Evolutionary conservation across 2,888 invertebrate species (phyloP).

Genomic region (Heliconius sara): DNA sequence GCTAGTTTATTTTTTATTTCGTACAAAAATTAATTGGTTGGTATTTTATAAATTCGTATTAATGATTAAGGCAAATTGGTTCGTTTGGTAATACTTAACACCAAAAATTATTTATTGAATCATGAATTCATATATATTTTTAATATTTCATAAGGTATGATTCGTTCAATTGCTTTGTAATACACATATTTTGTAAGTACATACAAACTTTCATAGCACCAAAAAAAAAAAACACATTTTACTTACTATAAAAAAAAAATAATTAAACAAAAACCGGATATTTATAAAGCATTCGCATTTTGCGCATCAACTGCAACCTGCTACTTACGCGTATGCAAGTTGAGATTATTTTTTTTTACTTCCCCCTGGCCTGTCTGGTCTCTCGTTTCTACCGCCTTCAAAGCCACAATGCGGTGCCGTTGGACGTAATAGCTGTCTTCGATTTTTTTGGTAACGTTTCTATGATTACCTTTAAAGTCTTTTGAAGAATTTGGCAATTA

Average conservation of each 20-base stretch:
- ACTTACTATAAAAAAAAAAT: no score
- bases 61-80: not conserved
- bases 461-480: conserved; percentile 43
- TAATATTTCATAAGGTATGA: not conserved
- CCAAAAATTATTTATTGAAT: not conserved
- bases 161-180: not conserved
- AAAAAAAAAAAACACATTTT: not conserved
- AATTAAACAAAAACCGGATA: conserved; percentile 11
- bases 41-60: not conserved
- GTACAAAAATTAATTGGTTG: not conserved
- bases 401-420: conserved; percentile 67
- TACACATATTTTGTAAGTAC: not conserved
- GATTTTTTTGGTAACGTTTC: conserved; percentile 44
- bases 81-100: not conserved
- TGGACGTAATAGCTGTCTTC: conserved; percentile 52
- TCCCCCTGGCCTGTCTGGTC: conserved; percentile 79
- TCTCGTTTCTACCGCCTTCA: conserved; percentile 73
- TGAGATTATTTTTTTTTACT: conserved; percentile 75
- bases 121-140: not conserved
- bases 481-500: conserved; percentile 21
- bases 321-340: conserved; percentile 77
- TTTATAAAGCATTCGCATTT: conserved; percentile 41
- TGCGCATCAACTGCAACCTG: conserved; percentile 51
- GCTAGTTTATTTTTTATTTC: conserved; percentile 24
- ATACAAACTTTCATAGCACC: not conserved